These are phyloP conservation scores for Erpetoichthys calabaricus DNA, from an alignment of 2,797 vertebrate genomes.

Conservation along the genomic window DNA sequence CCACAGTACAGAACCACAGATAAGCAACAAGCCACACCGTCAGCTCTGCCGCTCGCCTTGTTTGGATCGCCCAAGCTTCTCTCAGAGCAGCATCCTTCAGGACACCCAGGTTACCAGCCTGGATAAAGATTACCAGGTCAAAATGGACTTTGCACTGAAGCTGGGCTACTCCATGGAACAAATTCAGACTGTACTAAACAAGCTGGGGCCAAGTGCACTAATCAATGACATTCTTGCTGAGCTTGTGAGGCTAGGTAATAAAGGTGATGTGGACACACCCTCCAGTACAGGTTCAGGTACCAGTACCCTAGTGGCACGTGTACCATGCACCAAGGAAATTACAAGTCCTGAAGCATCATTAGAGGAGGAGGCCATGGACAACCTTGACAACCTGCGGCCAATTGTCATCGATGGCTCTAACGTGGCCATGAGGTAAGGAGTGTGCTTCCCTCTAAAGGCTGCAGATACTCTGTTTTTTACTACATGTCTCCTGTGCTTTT, in stretches of 20 bases:
- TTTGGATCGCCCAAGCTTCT: conserved; percentile 87
- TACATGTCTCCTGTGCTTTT: no score
- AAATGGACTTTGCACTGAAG: conserved; percentile 96
- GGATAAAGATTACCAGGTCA: conserved; percentile 81
- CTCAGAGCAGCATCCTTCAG: conserved; percentile 75
- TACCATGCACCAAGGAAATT: conserved; percentile 62
- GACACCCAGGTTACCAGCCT: conserved; percentile 60
- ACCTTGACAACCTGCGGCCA: conserved; percentile 79
- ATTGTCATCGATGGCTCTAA: conserved; percentile 96
- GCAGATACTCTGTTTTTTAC: no score
- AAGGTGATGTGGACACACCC: conserved; percentile 74
- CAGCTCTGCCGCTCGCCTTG: conserved; percentile 92
- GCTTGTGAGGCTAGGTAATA: conserved; percentile 87
- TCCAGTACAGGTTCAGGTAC: conserved; percentile 33
- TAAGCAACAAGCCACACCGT: conserved; percentile 69
- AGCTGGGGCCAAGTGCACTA: conserved; percentile 78
- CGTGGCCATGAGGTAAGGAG: conserved; percentile 87
- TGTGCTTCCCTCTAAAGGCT: neutral
- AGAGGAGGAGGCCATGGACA: conserved; percentile 79
- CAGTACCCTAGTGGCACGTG: conserved; percentile 38
- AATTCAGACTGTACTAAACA: conserved; percentile 83
- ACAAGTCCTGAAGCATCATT: conserved; percentile 76
- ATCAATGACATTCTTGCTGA: conserved; percentile 92
- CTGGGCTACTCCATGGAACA: conserved; percentile 87
- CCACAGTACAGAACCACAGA: conserved; percentile 55